phyloP scores from a whole-genome alignment of 2,797 vertebrate species.

The Phoxinus dragarum region DNA sequence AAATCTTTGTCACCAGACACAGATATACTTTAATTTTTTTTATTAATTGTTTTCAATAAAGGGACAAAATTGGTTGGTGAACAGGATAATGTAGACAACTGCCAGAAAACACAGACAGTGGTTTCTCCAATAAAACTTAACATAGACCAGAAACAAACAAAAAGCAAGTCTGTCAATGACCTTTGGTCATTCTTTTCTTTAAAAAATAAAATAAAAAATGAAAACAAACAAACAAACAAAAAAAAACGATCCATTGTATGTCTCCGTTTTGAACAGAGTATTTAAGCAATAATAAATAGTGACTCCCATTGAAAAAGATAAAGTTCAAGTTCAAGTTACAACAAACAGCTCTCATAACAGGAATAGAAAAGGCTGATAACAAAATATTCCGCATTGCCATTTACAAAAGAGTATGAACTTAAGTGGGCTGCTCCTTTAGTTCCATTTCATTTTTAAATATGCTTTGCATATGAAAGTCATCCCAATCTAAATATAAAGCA shows the following conservation, averaged over 20 bases:
- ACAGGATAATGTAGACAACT: slow-evolving; percentile 99
- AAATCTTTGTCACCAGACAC: slow-evolving; percentile 53
- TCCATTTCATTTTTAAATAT: slow-evolving; percentile 88
- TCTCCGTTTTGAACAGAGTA: slow-evolving; percentile 98
- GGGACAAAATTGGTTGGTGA: slow-evolving; percentile 99
- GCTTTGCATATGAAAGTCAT: slow-evolving; percentile 99
- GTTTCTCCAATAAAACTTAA: slow-evolving; percentile 99
- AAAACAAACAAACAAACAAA: slow-evolving; percentile 73
- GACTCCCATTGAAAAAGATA: slow-evolving; percentile 99
- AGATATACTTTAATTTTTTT: slow-evolving; percentile 74
- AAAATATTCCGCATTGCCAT: slow-evolving; percentile 99
- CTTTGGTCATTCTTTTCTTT: slow-evolving; percentile 89
- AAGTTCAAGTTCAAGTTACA: slow-evolving; percentile 99
- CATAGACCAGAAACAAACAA: slow-evolving; percentile 97
- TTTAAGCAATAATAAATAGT: slow-evolving; percentile 99
- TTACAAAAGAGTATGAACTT: slow-evolving; percentile 99
- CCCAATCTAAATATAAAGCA: slow-evolving; percentile 99
- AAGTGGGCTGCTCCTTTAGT: slow-evolving; percentile 93
- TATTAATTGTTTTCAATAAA: slow-evolving; percentile 97
- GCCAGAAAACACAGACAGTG: slow-evolving; percentile 99
- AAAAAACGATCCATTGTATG: slow-evolving; percentile 90
- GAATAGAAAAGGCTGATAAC: slow-evolving; percentile 99
- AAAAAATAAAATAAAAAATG: slow-evolving; percentile 75
- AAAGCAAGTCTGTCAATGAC: slow-evolving; percentile 96
- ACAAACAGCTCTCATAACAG: slow-evolving; percentile 99